Percentiles rank a stretch among this genome's conserved stretches.
Conservation (phyloP, 2,888 invertebrate species). For the Leptinotarsa tumamoca region DNA sequence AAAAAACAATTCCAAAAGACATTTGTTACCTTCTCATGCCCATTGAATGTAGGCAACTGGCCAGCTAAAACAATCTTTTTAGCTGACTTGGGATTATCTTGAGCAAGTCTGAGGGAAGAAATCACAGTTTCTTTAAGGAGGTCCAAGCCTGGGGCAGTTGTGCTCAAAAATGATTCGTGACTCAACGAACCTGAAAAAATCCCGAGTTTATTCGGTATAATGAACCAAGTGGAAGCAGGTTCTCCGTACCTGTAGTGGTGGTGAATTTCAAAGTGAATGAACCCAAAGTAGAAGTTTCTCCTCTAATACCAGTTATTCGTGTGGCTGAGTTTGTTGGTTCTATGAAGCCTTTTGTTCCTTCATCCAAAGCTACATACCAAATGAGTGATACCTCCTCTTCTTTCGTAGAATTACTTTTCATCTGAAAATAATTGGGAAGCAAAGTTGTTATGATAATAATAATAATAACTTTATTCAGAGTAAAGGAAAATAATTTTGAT, state of each 20-base stretch:
- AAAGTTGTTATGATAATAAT: background rate
- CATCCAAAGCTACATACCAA: slow-evolving; percentile 88
- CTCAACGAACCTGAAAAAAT: slow-evolving; percentile 70
- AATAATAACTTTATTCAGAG: no score
- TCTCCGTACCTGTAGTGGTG: slow-evolving; percentile 62
- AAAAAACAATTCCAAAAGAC: background rate
- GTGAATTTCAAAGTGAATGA: slow-evolving; percentile 76
- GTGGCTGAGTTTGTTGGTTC: slow-evolving; percentile 69
- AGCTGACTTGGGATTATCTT: slow-evolving; percentile 68
- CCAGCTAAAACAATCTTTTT: slow-evolving; percentile 74
- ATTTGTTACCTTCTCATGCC: slow-evolving; percentile 60
- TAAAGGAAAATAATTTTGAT: no score
- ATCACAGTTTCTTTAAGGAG: slow-evolving; percentile 81
- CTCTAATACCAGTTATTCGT: slow-evolving; percentile 74
- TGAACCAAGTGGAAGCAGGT: background rate
- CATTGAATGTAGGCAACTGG: slow-evolving; percentile 68
- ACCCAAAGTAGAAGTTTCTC: slow-evolving; percentile 82
- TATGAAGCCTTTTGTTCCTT: slow-evolving; percentile 73
- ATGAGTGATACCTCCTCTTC: slow-evolving; percentile 75
- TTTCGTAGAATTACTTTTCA: slow-evolving; percentile 19
- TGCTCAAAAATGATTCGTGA: slow-evolving; percentile 81
- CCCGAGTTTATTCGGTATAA: background rate
- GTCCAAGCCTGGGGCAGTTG: slow-evolving; percentile 77
- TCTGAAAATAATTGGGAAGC: slow-evolving; percentile 14
- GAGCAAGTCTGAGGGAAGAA: slow-evolving; percentile 74